Conservation (phyloP, 2,888 invertebrate species). For the Scrobipalpa atriplicella region DNA sequence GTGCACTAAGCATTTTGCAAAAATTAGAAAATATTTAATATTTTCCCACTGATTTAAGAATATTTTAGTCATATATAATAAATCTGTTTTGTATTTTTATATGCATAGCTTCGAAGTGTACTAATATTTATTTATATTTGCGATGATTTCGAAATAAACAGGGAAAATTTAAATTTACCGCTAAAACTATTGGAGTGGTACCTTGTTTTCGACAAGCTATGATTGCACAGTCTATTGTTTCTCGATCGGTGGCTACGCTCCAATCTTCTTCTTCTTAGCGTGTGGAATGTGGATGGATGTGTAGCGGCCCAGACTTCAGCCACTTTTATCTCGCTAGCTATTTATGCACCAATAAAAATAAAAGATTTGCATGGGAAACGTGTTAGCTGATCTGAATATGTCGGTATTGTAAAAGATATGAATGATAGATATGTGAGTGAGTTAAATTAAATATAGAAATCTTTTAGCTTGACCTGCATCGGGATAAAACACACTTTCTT, state of each 20-base stretch:
- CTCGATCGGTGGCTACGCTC: not conserved
- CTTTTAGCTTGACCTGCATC: too few relatives aligned
- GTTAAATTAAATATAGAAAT: too few relatives aligned
- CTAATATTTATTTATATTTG: not conserved
- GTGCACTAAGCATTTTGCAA: not conserved
- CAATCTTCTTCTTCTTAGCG: too few relatives aligned
- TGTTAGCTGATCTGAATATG: too few relatives aligned
- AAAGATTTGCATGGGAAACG: too few relatives aligned
- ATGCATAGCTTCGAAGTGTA: not conserved
- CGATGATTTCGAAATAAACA: not conserved
- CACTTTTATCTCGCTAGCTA: too few relatives aligned
- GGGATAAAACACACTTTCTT: too few relatives aligned
- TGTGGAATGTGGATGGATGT: too few relatives aligned
- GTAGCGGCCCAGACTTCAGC: too few relatives aligned
- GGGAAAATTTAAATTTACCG: not conserved
- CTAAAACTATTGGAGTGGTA: constrained; percentile 4
- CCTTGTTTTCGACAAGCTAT: not conserved
- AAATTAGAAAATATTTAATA: not conserved
- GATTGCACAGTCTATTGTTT: constrained; percentile 1
- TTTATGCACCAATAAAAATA: too few relatives aligned
- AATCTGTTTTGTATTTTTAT: not conserved
- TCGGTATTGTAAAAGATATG: too few relatives aligned
- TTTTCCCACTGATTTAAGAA: not conserved
- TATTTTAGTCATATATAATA: not conserved
- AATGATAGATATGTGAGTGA: too few relatives aligned